phyloP scores from a whole-genome alignment of 1,140 invertebrate genomes.

The Papilio dardanus region DNA sequence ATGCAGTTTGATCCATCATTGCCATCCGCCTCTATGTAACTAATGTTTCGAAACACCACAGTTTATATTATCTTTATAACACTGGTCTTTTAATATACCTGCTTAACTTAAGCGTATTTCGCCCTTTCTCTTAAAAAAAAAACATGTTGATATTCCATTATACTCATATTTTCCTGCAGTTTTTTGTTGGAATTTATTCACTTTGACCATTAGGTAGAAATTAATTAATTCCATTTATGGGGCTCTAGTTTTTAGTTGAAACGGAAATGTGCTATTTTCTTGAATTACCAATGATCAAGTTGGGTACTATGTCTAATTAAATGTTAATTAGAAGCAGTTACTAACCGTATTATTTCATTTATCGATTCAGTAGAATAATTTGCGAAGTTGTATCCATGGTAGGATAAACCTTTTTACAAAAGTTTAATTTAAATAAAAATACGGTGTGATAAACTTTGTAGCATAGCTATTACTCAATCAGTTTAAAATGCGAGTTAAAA shows the following conservation, averaged over 20 bases:
- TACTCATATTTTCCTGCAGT: not conserved
- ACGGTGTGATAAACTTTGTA: no score
- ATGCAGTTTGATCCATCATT: not conserved
- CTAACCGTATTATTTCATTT: not conserved
- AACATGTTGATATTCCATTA: no score
- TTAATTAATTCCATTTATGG: not conserved
- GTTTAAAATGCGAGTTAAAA: not conserved
- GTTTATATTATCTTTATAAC: not conserved
- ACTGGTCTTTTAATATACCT: no score
- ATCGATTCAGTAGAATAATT: not conserved
- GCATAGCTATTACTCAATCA: no score
- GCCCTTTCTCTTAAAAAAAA: not conserved
- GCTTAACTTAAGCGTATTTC: no score
- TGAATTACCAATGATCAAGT: not conserved
- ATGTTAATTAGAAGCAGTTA: not conserved
- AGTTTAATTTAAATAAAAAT: no score
- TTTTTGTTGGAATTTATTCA: not conserved
- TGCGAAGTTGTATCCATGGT: no score
- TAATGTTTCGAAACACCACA: not conserved
- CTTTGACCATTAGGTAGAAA: not conserved
- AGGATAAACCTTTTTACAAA: no score
- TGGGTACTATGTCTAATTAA: not conserved
- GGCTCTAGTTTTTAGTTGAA: not conserved
- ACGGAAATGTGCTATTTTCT: not conserved
- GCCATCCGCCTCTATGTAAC: constrained; percentile 4